Evolutionary conservation across 2,888 invertebrate genomes (phyloP).

Genomic region (Synanthedon vespiformis): DNA sequence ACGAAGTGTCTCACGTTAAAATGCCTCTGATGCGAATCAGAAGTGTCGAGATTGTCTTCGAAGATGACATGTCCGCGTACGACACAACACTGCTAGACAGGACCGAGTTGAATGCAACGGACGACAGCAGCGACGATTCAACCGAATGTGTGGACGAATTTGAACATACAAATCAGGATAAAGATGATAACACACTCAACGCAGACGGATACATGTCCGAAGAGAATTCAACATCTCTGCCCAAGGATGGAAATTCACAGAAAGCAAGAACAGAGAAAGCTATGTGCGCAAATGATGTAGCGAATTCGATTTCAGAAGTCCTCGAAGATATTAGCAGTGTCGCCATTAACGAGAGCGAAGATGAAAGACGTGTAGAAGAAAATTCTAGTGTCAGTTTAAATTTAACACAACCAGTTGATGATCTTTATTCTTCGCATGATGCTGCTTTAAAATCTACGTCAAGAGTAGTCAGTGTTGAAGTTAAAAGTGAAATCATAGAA

Average conservation of each 20-base stretch:
- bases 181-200: conserved; percentile 50
- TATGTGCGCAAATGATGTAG: not conserved
- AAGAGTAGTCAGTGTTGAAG: too few relatives aligned
- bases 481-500: too few relatives aligned
- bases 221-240: conserved; percentile 38
- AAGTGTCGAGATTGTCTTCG: conserved; percentile 62
- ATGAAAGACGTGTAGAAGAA: conserved; percentile 20
- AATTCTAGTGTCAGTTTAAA: not conserved
- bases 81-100: conserved; percentile 47
- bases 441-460: too few relatives aligned
- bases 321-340: conserved; percentile 15
- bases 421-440: too few relatives aligned
- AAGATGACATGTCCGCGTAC: conserved; percentile 58
- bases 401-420: too few relatives aligned
- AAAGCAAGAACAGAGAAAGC: not conserved
- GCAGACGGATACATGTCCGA: conserved; percentile 53
- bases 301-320: conserved; percentile 13
- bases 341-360: conserved; percentile 12
- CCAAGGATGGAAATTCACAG: conserved; percentile 14
- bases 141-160: conserved; percentile 58
- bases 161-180: conserved; percentile 36
- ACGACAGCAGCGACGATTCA: conserved; percentile 57
- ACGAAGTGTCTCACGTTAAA: conserved; percentile 54
- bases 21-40: conserved; percentile 61
- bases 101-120: conserved; percentile 44